Base-by-base conservation (phyloP, 2,888 invertebrate genomes). In the Halictus quadricinctus region DNA sequence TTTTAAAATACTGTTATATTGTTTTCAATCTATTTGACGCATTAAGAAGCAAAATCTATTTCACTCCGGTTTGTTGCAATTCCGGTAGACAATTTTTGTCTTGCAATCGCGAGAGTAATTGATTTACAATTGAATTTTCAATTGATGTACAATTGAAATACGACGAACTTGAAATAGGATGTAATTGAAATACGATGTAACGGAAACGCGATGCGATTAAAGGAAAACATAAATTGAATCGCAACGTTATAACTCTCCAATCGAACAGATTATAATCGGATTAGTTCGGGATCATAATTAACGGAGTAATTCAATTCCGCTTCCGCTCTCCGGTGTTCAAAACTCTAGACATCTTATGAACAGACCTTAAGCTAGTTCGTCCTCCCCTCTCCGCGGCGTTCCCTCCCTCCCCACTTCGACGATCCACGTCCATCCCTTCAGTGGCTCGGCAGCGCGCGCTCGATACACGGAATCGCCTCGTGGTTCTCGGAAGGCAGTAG, bases 401-500 rank as follows among this genome's bases (percentile, higher is more conserved):
- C 76, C 83, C 78, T 36, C 36, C 36, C 36, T 5, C 82, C 88
- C 58, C 58, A 64, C 80, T 70, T 66, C 36, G 60, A 41, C 43
- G 48, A 54, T 72, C 58, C 64, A 73, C 70, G 78, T 79, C 86
- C 87, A 87, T 89, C 90, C 92, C 92, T 89, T 88, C 88, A 86
- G 87, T 86, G 88, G 88, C 88, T 88, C 88, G 88, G 88, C 86
- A 88, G 91, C 89, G 91, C 92, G 88, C 92, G 93, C 90, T 93
- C 94, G 93, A 94, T 94, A 94, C 94, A 94, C 93, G 94, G 94
- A 94, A 94, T 94, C 91, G 92, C 93, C 93, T 92, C 93, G 94
- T 94, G 93, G 91, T 94, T 94, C 94, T 94, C 89, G 93, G 94
- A 94, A 94, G 92, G 92, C 93, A 91, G 94, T 93, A 94, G 94